A percentile compares a stretch with the other conserved stretches of the same genome.
Conservation (phyloP, 2,888 invertebrate genomes). For the Anoplius nigerrimus region DNA sequence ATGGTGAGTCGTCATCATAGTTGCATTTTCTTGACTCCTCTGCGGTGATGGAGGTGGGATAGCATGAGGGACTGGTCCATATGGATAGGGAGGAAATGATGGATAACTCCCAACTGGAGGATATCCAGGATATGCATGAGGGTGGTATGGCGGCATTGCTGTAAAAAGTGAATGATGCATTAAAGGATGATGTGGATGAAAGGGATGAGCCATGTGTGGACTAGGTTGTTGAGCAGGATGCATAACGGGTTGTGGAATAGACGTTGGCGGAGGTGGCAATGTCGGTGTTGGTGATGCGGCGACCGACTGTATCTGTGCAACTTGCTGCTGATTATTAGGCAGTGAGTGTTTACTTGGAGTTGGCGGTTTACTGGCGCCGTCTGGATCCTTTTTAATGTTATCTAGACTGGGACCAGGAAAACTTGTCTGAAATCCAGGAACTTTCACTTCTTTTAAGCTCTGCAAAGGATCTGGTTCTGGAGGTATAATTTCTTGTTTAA, state of each 20-base stretch:
- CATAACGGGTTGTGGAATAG: conserved; percentile 83
- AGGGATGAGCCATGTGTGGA: conserved; percentile 80
- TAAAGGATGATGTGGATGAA: conserved; percentile 85
- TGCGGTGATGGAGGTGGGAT: conserved; percentile 81
- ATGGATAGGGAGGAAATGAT: conserved; percentile 80
- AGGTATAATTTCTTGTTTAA: conserved; percentile 82
- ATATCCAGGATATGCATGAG: conserved; percentile 76
- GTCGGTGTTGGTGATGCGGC: conserved; percentile 71
- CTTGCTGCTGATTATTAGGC: conserved; percentile 51
- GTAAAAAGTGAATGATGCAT: conserved; percentile 83
- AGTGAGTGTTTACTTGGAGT: conserved; percentile 71
- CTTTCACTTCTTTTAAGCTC: conserved; percentile 87
- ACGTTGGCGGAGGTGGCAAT: conserved; percentile 80
- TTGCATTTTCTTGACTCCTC: conserved; percentile 79
- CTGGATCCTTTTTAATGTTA: conserved; percentile 86
- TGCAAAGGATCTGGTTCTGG: conserved; percentile 83
- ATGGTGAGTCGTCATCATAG: conserved; percentile 82
- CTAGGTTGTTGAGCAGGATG: conserved; percentile 86
- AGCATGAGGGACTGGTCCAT: conserved; percentile 84
- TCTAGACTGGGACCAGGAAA: conserved; percentile 83
- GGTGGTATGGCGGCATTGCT: conserved; percentile 84
- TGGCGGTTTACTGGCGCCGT: conserved; percentile 73
- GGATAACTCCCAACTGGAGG: conserved; percentile 71
- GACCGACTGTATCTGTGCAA: conserved; percentile 68
- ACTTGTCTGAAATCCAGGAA: conserved; percentile 82